phyloP scores from a whole-genome alignment of 1,140 invertebrate species.

The Anagrus nilaparvatae region DNA sequence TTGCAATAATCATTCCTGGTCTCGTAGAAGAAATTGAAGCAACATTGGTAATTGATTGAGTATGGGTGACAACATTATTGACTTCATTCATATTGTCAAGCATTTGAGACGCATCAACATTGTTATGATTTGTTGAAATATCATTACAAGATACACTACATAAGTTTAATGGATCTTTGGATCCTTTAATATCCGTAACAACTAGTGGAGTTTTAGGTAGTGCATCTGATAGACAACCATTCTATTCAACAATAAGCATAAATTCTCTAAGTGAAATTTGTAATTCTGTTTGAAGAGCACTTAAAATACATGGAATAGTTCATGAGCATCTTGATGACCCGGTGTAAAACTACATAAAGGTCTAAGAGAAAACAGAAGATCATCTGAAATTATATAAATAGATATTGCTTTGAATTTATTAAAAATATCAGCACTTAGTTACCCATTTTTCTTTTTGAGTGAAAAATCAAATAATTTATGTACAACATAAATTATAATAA shows the following conservation, averaged over 20 bases:
- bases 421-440: no score
- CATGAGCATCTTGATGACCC: constrained; percentile 89
- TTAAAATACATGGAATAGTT: constrained; percentile 79
- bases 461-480: no score
- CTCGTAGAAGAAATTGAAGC: constrained; percentile 19
- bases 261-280: constrained; percentile 50
- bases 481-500: no score
- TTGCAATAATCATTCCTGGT: constrained; percentile 36
- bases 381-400: no score
- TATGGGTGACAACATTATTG: constrained; percentile 24
- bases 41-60: constrained; percentile 26
- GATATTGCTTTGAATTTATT: no score
- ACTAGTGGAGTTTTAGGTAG: constrained; percentile 32
- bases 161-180: constrained; percentile 25
- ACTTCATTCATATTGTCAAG: constrained; percentile 29
- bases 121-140: constrained; percentile 25
- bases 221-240: constrained; percentile 62
- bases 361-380: no score
- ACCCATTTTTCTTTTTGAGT: no score
- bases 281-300: constrained; percentile 78
- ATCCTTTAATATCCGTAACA: constrained; percentile 25
- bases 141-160: constrained; percentile 39
- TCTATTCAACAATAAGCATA: no score
- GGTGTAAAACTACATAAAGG: constrained; percentile 73
- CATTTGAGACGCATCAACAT: constrained; percentile 17